These are phyloP conservation scores for Dermolepida albohirtum DNA, from an alignment of 2,888 invertebrate species.

Conservation along the genomic window DNA sequence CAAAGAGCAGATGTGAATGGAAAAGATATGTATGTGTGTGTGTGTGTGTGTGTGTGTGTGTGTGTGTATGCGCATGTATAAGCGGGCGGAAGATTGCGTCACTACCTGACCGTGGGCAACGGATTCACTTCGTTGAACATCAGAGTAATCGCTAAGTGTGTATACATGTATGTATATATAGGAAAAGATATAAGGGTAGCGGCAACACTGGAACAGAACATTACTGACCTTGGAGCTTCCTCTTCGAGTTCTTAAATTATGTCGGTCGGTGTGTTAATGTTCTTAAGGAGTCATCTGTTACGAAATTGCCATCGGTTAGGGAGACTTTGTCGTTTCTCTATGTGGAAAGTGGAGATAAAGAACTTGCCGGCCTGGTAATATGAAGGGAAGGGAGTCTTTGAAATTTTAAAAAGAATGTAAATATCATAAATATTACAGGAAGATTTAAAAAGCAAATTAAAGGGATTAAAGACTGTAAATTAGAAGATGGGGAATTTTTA, in stretches of 20 bases:
- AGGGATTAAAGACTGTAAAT: no score
- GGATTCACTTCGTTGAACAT: slow-evolving; percentile 43
- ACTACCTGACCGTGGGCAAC: slow-evolving; percentile 48
- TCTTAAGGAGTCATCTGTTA: slow-evolving; percentile 16
- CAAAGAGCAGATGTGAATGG: slow-evolving; percentile 37
- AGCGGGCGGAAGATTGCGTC: slow-evolving; percentile 45
- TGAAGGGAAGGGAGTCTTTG: no score
- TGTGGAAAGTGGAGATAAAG: no score
- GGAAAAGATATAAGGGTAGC: slow-evolving; percentile 13
- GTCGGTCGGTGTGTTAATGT: slow-evolving; percentile 35
- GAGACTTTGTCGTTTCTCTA: no score
- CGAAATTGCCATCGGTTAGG: background rate
- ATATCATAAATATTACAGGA: no score
- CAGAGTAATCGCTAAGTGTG: slow-evolving; percentile 18
- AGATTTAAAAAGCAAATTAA: no score
- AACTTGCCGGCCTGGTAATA: no score
- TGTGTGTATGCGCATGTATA: background rate
- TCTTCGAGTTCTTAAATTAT: slow-evolving; percentile 29
- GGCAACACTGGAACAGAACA: slow-evolving; percentile 38
- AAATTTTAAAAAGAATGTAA: no score
- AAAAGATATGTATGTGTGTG: slow-evolving; percentile 4
- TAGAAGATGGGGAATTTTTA: no score
- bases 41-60: background rate
- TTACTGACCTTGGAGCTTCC: slow-evolving; percentile 32
- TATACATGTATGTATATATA: background rate